Percentiles rank a stretch among this genome's conserved stretches.
Conservation (phyloP, 2,888 invertebrate species). For the Dynastes maya region DNA sequence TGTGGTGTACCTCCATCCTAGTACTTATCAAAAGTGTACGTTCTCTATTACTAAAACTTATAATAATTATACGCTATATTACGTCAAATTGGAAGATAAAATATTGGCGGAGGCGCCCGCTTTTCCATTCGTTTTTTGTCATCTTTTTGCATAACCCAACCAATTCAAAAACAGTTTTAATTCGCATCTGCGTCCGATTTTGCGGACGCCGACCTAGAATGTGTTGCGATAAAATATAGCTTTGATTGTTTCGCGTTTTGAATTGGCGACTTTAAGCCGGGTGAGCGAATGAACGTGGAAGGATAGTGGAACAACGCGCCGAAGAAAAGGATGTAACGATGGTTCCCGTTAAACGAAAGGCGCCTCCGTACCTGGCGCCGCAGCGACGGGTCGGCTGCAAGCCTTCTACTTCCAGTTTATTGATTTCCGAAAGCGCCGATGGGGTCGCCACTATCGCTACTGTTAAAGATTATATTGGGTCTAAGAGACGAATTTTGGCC, state of each 20-base stretch:
- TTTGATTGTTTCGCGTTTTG: slow-evolving; percentile 14
- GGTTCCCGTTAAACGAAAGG: slow-evolving; percentile 32
- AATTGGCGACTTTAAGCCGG: slow-evolving; percentile 28
- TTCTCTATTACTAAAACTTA: no score
- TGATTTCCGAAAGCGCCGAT: slow-evolving; percentile 39
- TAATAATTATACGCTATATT: no score
- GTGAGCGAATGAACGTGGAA: not conserved
- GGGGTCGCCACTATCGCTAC: slow-evolving; percentile 41
- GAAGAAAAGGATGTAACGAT: not conserved
- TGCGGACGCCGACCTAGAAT: not conserved
- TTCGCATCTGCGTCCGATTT: slow-evolving; percentile 1
- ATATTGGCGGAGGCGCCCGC: no score
- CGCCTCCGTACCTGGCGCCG: slow-evolving; percentile 43
- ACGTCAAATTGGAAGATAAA: no score
- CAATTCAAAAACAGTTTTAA: slow-evolving; percentile 8
- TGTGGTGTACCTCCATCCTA: no score
- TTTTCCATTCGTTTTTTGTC: not conserved
- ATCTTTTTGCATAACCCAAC: not conserved
- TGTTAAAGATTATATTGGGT: slow-evolving; percentile 17
- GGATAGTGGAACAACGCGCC: not conserved
- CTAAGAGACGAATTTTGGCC: not conserved
- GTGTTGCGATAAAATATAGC: slow-evolving; percentile 14
- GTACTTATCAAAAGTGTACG: no score
- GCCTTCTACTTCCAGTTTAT: slow-evolving; percentile 31
- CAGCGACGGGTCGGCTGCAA: slow-evolving; percentile 28